Conservation (phyloP, 2,888 invertebrate species). For the Diplolepis rosae region DNA sequence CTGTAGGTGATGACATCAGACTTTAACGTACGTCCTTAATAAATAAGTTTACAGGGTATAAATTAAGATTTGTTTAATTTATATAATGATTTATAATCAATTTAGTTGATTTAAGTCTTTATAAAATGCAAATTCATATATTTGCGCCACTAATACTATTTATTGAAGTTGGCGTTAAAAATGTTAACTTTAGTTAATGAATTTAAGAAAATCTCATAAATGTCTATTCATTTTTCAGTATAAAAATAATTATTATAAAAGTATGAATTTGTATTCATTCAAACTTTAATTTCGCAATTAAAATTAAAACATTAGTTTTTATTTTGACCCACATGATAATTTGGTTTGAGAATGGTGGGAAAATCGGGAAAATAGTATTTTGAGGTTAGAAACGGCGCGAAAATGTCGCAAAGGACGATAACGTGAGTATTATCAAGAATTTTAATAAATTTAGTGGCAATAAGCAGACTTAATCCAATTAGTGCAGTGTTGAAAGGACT, state of each 20-base stretch:
- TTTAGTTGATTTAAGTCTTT: too few relatives aligned
- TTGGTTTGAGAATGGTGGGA: constrained; percentile 26
- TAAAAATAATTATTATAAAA: too few relatives aligned
- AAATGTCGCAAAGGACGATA: constrained; percentile 65
- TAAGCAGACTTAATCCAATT: not conserved
- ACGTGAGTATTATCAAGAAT: constrained; percentile 55
- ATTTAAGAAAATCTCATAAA: too few relatives aligned
- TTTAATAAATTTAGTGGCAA: constrained; percentile 20
- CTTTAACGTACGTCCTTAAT: too few relatives aligned
- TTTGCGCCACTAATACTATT: not conserved
- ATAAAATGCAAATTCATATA: not conserved
- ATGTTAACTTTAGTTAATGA: too few relatives aligned
- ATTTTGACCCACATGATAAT: constrained; percentile 12
- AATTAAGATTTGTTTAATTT: too few relatives aligned
- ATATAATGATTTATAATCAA: too few relatives aligned
- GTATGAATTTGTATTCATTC: not conserved
- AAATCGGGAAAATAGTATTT: not conserved
- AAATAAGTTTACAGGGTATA: too few relatives aligned
- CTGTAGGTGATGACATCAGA: too few relatives aligned
- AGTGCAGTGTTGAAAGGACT: constrained; percentile 6
- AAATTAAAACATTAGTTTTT: not conserved
- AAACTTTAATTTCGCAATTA: not conserved
- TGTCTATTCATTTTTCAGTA: too few relatives aligned
- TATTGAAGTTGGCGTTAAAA: not conserved
- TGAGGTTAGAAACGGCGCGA: constrained; percentile 49